Conservation (phyloP, 2,797 vertebrate species). For the Bucorvus abyssinicus region DNA sequence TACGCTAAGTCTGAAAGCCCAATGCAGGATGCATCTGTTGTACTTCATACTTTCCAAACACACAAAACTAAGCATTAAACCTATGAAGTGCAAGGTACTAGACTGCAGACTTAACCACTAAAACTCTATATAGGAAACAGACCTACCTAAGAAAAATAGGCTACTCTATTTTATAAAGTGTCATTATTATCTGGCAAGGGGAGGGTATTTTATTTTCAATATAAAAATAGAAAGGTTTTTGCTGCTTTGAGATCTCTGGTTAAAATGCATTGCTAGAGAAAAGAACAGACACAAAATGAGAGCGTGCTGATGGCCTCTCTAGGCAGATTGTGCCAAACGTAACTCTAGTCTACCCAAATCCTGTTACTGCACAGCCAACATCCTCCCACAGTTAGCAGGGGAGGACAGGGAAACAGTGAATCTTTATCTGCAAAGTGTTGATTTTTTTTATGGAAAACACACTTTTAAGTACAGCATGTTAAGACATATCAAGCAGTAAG, state of each 20-base stretch:
- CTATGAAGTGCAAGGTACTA: background rate
- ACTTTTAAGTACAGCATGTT: constrained; percentile 26
- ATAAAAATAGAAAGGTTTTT: background rate
- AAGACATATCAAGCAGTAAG: constrained; percentile 23
- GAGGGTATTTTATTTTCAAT: background rate
- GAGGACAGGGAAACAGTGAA: constrained; percentile 47
- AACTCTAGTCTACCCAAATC: constrained; percentile 22
- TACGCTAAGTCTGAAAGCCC: background rate
- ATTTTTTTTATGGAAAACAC: constrained; percentile 60
- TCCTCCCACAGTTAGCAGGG: constrained; percentile 47
- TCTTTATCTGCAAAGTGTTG: constrained; percentile 54
- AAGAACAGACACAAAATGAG: background rate
- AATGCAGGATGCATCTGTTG: background rate
- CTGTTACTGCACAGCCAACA: constrained; percentile 38
- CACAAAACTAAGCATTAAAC: background rate
- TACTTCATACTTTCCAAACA: background rate
- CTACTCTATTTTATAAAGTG: background rate
- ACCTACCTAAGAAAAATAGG: background rate
- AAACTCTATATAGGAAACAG: constrained; percentile 10
- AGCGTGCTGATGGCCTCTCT: background rate
- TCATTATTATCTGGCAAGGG: constrained; percentile 24
- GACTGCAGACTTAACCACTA: background rate
- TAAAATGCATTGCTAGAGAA: background rate
- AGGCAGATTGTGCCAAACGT: constrained; percentile 28
- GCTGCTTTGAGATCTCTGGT: background rate